These are phyloP conservation scores for Drosophila mayaguana DNA, from an alignment of 2,888 invertebrate genomes.

Conservation along the genomic window DNA sequence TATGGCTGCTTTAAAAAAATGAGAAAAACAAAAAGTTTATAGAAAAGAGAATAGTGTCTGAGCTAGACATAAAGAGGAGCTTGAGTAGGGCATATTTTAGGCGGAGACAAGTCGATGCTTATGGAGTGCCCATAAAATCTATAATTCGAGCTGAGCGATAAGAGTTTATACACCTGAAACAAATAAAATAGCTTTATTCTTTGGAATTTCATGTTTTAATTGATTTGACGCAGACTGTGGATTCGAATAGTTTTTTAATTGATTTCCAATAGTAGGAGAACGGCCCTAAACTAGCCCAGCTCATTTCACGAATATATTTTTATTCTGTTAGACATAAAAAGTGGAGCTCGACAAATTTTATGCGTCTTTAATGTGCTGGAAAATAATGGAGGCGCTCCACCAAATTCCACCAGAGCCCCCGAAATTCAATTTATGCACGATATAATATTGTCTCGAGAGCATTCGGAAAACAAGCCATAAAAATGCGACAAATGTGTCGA, in stretches of 20 bases:
- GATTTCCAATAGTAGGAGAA: slow-evolving; percentile 54
- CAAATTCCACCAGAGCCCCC: slow-evolving; percentile 16
- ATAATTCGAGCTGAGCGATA: slow-evolving; percentile 64
- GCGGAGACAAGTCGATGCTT: slow-evolving; percentile 47
- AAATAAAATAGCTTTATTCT: slow-evolving; percentile 71
- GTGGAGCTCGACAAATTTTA: slow-evolving; percentile 61
- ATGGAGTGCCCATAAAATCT: slow-evolving; percentile 57
- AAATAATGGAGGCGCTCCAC: slow-evolving; percentile 49
- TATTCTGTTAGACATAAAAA: slow-evolving; percentile 45
- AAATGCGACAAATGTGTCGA: slow-evolving; percentile 70
- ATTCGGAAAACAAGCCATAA: slow-evolving; percentile 65
- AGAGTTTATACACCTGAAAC: slow-evolving; percentile 58
- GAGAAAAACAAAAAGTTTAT: background rate
- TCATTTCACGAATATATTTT: slow-evolving; percentile 46
- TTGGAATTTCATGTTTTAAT: slow-evolving; percentile 73
- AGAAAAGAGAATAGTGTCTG: slow-evolving; percentile 1
- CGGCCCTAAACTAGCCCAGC: slow-evolving; percentile 21
- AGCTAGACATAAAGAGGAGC: slow-evolving; percentile 28
- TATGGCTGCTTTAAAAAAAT: slow-evolving; percentile 38
- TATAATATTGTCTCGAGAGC: slow-evolving; percentile 54
- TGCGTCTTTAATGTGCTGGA: slow-evolving; percentile 75
- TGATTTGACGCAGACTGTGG: slow-evolving; percentile 37
- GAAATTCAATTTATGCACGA: slow-evolving; percentile 54
- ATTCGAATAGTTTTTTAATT: slow-evolving; percentile 75
- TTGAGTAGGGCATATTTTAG: slow-evolving; percentile 19